phyloP scores from a whole-genome alignment of 2,797 vertebrate species.

The Cichlasoma orientale region DNA sequence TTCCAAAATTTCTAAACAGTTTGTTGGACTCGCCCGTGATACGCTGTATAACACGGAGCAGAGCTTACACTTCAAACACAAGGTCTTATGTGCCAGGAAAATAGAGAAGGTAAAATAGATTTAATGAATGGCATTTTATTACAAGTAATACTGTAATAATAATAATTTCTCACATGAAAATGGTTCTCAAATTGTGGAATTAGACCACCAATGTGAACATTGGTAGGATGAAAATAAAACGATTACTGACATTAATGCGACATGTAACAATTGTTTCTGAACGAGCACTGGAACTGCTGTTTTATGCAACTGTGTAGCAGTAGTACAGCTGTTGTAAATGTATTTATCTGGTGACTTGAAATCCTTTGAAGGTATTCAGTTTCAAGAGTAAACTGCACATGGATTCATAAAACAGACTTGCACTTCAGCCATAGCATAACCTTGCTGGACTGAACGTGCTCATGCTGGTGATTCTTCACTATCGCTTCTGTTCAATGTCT shows the following conservation, averaged over 20 bases:
- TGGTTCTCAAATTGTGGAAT: background rate
- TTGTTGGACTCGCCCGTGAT: background rate
- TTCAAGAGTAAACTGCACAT: background rate
- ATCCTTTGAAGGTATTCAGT: background rate
- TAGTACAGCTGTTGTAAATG: background rate
- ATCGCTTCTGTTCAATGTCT: slow-evolving; percentile 78
- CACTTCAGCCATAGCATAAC: background rate
- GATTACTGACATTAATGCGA: too few species aligned
- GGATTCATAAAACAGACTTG: background rate
- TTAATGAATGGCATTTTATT: background rate
- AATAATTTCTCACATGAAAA: background rate
- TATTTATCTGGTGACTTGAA: background rate
- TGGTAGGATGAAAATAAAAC: background rate
- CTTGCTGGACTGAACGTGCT: background rate
- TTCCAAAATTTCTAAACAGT: background rate
- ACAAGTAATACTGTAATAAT: background rate
- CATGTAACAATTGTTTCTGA: too few species aligned
- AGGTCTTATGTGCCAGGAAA: background rate
- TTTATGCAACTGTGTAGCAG: background rate
- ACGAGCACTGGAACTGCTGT: background rate
- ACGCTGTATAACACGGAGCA: background rate
- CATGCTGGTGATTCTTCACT: background rate
- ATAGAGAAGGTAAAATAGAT: background rate
- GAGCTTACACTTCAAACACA: background rate
- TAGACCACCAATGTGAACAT: background rate